Evolutionary conservation across 92 coral and sea anemone species (phyloP).

Genomic region (Desmophyllum pertusum): DNA sequence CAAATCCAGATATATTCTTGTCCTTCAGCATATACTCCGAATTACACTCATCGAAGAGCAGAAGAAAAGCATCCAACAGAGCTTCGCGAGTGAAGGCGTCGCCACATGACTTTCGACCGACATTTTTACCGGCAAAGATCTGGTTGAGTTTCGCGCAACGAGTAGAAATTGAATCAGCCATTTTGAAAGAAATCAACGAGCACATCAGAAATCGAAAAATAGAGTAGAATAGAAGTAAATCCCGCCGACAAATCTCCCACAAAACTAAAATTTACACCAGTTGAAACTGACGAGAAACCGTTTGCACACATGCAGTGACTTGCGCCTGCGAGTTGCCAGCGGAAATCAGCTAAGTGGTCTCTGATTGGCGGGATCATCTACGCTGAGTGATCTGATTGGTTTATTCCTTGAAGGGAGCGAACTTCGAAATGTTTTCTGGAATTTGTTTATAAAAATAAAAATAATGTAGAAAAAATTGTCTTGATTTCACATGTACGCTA

Average conservation of each 20-base stretch:
- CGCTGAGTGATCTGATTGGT: constrained; percentile 27
- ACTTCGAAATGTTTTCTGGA: constrained; percentile 17
- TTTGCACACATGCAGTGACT: constrained; percentile 13
- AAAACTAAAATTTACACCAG: background rate
- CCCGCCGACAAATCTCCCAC: background rate
- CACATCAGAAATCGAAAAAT: constrained; percentile 19
- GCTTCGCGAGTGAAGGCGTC: constrained; percentile 83
- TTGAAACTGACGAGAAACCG: constrained; percentile 23
- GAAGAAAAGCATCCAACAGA: constrained; percentile 88
- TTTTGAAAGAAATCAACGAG: background rate
- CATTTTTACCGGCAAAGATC: constrained; percentile 77
- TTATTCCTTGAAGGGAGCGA: constrained; percentile 27
- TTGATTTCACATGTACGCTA: background rate
- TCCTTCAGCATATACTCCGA: constrained; percentile 84
- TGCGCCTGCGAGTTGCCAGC: constrained; percentile 34
- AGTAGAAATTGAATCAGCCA: constrained; percentile 79
- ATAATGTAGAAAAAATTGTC: background rate
- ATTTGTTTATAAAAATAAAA: background rate
- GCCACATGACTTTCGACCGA: constrained; percentile 61
- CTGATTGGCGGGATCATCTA: constrained; percentile 16
- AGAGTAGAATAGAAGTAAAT: background rate
- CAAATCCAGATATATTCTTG: constrained; percentile 84
- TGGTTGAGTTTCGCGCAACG: constrained; percentile 87
- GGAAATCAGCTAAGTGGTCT: background rate
- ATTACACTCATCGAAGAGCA: constrained; percentile 90